These are phyloP conservation scores for Meliscaeva auricollis DNA, from an alignment of 2,888 invertebrate species.

Conservation along the genomic window DNA sequence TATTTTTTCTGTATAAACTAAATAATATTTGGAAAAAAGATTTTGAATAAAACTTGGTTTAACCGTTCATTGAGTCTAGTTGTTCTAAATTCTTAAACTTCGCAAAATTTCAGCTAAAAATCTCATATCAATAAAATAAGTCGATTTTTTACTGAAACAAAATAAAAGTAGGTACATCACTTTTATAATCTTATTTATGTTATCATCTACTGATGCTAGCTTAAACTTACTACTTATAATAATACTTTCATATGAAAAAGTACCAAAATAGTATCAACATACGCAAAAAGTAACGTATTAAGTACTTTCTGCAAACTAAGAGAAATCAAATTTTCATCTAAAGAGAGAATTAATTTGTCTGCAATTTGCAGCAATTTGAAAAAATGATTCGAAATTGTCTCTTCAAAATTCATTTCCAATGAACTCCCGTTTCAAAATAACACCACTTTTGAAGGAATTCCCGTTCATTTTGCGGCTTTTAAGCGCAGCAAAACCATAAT, in stretches of 20 bases:
- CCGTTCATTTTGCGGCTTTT: conserved; percentile 15
- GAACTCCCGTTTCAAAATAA: not conserved
- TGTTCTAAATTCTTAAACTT: too few species aligned
- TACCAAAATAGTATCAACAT: conserved; percentile 5
- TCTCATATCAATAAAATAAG: too few species aligned
- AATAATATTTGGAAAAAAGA: too few species aligned
- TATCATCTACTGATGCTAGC: too few species aligned
- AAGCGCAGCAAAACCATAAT: not conserved
- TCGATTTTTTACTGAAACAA: too few species aligned
- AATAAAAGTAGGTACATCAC: too few species aligned
- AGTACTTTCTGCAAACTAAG: conserved; percentile 49
- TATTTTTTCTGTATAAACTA: too few species aligned
- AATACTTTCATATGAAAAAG: conserved; percentile 12
- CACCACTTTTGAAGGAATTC: conserved; percentile 2
- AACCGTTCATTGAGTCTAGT: too few species aligned
- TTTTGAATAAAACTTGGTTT: too few species aligned
- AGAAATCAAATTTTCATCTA: not conserved
- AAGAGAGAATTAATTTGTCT: conserved; percentile 29
- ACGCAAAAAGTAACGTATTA: conserved; percentile 2
- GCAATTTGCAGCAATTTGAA: not conserved
- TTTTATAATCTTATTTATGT: too few species aligned
- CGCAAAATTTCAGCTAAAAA: too few species aligned
- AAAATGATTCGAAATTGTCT: conserved; percentile 10
- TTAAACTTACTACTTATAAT: too few species aligned
- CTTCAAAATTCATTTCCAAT: conserved; percentile 2